Conservation (phyloP, 2,113 vertebrate species). For the Hemibagrus wyckioides region DNA sequence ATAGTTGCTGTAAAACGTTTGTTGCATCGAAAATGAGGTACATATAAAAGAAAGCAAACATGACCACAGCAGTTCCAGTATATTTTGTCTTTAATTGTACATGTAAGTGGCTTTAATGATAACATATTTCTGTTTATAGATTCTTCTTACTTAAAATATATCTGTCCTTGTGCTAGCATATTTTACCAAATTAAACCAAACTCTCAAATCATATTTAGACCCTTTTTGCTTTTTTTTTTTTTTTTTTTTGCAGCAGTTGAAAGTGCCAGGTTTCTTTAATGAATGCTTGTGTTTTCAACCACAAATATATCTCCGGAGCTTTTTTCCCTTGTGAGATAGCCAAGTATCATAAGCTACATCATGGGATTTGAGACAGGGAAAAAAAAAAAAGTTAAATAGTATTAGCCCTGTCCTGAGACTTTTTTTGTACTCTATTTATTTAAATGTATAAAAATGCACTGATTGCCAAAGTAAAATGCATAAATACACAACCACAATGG, state of each 20-base stretch:
- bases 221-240: constrained; percentile 23
- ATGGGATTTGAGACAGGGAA: constrained; percentile 40
- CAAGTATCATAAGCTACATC: constrained; percentile 52
- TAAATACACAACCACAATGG: background rate
- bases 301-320: constrained; percentile 44
- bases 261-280: constrained; percentile 46
- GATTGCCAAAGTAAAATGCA: background rate
- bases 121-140: background rate
- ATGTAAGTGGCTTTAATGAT: background rate
- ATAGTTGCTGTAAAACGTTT: background rate
- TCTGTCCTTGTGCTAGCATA: background rate
- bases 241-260: constrained; percentile 16
- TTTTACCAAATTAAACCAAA: background rate
- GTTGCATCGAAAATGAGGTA: background rate
- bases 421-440: constrained; percentile 12
- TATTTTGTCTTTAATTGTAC: too few species aligned
- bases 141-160: background rate
- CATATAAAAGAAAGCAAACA: background rate
- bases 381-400: constrained; percentile 3
- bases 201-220: background rate
- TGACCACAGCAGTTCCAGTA: background rate
- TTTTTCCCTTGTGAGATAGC: constrained; percentile 6
- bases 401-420: constrained; percentile 9
- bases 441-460: background rate
- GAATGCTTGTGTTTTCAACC: constrained; percentile 65